phyloP scores from a whole-genome alignment of 1,140 invertebrate species.

The Cotesia chilonis region DNA sequence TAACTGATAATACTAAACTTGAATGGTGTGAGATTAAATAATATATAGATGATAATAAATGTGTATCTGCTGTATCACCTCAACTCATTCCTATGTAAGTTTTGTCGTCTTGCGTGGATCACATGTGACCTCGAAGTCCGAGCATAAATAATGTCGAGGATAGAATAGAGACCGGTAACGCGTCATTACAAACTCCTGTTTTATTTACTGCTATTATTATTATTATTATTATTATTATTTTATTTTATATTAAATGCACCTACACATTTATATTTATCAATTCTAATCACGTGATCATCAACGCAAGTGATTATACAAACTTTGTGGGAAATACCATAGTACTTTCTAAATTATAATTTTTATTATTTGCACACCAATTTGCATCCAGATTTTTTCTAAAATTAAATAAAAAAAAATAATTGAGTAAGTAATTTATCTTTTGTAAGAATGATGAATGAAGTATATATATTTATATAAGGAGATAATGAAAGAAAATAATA shows the following conservation, averaged over 20 bases:
- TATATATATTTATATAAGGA: too few species aligned
- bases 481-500: too few species aligned
- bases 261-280: constrained; percentile 5
- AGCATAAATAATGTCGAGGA: constrained; percentile 36
- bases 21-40: not conserved
- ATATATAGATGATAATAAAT: not conserved
- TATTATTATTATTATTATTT: not conserved
- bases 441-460: too few species aligned
- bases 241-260: not conserved
- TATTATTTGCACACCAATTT: too few species aligned
- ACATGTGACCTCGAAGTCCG: constrained; percentile 23
- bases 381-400: too few species aligned
- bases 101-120: constrained; percentile 2
- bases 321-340: not conserved
- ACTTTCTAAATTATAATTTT: not conserved
- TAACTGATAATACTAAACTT: not conserved
- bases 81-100: not conserved
- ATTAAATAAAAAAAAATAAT: too few species aligned
- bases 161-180: constrained; percentile 23
- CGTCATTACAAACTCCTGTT: not conserved
- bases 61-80: not conserved
- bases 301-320: not conserved
- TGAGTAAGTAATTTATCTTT: too few species aligned
- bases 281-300: not conserved
- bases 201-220: not conserved